Conservation (phyloP, 2,888 invertebrate genomes). For the Xestoiulus laeticollis region DNA sequence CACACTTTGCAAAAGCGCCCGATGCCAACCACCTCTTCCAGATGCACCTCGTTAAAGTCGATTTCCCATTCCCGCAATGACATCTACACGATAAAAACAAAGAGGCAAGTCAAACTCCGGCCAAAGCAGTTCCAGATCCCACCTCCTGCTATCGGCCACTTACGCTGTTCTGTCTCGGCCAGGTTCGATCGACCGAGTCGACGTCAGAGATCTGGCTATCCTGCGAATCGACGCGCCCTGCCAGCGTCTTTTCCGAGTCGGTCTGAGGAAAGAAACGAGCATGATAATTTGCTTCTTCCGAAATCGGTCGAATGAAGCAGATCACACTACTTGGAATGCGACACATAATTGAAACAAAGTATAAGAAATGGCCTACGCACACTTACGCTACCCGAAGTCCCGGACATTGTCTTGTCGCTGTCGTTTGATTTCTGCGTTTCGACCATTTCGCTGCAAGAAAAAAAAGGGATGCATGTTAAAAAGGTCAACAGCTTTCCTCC, state of each 20-base stretch:
- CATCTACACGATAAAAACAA: slow-evolving; percentile 68
- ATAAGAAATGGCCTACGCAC: slow-evolving; percentile 60
- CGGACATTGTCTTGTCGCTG: slow-evolving; percentile 72
- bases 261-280: slow-evolving; percentile 57
- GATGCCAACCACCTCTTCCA: slow-evolving; percentile 86
- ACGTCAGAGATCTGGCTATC: slow-evolving; percentile 79
- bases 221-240: slow-evolving; percentile 80
- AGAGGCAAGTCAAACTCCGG: background rate
- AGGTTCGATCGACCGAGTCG: slow-evolving; percentile 62
- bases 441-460: slow-evolving; percentile 65
- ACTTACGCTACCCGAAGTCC: slow-evolving; percentile 62
- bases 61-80: slow-evolving; percentile 98
- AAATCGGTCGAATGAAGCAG: background rate
- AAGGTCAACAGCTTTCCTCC: background rate
- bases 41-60: slow-evolving; percentile 90
- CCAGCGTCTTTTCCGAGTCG: slow-evolving; percentile 83
- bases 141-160: slow-evolving; percentile 57
- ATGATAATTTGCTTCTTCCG: background rate
- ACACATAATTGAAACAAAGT: background rate
- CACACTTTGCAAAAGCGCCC: slow-evolving; percentile 95
- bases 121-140: background rate
- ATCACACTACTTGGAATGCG: background rate
- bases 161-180: slow-evolving; percentile 68
- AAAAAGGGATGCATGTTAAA: background rate
- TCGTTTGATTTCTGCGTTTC: slow-evolving; percentile 68